Evolutionary conservation across 1,140 invertebrate species (phyloP).

Genomic region (Chironomus tepperi): DNA sequence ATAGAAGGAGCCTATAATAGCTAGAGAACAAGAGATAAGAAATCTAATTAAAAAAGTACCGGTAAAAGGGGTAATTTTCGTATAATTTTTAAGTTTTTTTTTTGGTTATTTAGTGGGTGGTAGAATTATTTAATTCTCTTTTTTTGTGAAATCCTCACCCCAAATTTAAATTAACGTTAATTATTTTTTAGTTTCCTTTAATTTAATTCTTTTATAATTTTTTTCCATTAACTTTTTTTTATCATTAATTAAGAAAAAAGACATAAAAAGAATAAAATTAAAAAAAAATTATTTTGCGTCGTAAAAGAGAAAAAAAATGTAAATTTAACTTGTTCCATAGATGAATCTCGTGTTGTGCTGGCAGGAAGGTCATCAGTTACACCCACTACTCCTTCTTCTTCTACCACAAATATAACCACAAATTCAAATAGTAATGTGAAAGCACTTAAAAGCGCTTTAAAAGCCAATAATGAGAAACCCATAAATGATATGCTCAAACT

Average conservation of each 20-base stretch:
- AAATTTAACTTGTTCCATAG: conserved; percentile 29
- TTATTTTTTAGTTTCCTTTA: conserved; percentile 16
- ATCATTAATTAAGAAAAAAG: conserved; percentile 18
- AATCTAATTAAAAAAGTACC: background rate
- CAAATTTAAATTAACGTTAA: background rate
- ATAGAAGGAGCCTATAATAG: background rate
- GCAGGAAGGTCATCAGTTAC: conserved; percentile 37
- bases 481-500: background rate
- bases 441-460: conserved; percentile 15
- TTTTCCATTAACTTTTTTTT: conserved; percentile 20
- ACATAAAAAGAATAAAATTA: conserved; percentile 26
- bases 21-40: background rate
- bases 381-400: conserved; percentile 29
- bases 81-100: background rate
- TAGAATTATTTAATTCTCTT: background rate
- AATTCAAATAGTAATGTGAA: background rate
- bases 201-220: background rate
- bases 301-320: conserved; percentile 30
- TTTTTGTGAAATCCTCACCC: no score
- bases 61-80: background rate
- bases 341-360: conserved; percentile 36
- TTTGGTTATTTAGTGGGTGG: background rate
- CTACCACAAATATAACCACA: background rate
- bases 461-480: conserved; percentile 12
- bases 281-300: no score